Evolutionary conservation across 2,113 vertebrate genomes (phyloP), one percentile per base, ranked within the genome.

Genomic region (Saguinus imperator): DNA sequence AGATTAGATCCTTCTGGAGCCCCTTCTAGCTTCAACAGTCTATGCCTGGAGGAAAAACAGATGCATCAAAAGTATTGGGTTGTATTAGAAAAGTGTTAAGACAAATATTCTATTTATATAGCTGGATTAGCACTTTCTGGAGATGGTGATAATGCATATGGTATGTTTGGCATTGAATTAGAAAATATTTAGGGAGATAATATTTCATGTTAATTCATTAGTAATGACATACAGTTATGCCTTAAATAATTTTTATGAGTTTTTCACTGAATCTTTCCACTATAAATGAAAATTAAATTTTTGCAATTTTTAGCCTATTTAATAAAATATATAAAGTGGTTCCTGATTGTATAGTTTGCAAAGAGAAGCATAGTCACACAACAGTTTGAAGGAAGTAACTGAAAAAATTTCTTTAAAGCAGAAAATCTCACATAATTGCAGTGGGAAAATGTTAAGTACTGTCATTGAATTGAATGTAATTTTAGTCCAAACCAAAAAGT

Each of bases 181-280:
- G 75, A 87, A 92, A 32, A 89, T 81, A 72, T 35, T 45, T 16
- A 43, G 40, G 45, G 48, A 86, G 50, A 70, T 32, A 64, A 64
- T 66, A 72, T 58, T 93, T 87, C 35, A 37, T 87, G 45, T 64
- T 83, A 86, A 95, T 73, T 66, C 35, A 66, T 3, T 37, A 77
- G 21, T 57, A 87, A 76, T 82, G 61, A 37, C 45, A 73, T 17
- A 21, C 25, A 79, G 37, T 55, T 50, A 86, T 70, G 29, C 57
- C 96, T 94, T 81, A 97, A 95, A 87, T 87, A 77, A 73, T 50
- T 86, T 89, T 87, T 57, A 70, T 92, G 40, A 85, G 23, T 40
- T 86, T 92, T 96, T 91, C 35, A 75, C 58, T 48, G 55, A 27
- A 45, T 61, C 87, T 70, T 79, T 87, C n/a, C 25, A 72, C 45